Base-by-base conservation (phyloP, 2,888 invertebrate species). In the Drosophila pseudotakahashii region DNA sequence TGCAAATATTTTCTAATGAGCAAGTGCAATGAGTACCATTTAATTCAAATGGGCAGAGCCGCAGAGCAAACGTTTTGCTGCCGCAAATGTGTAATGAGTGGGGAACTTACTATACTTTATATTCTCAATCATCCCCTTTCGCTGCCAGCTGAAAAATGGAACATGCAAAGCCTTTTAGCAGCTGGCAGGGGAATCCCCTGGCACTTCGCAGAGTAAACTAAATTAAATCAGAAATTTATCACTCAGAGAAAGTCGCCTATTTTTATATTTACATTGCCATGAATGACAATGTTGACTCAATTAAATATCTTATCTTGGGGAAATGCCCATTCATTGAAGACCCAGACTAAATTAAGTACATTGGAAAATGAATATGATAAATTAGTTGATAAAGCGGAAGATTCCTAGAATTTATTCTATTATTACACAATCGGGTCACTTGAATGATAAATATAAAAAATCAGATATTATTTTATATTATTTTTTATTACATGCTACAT, bases 1-100 rank as follows among this genome's bases (percentile, higher is more conserved):
- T 84, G 81, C 71, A 82, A 83, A 81, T 79, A 84, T 77, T 86
- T 77, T 78, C 74, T 86, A 86, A 82, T 84, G 81, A 86, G 86
- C 77, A 52, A 77, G 42, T 73, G 81, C 78, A 77, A 75, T 83
- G 79, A 86, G 81, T 84, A 67, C 55, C 61, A 76, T 76, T 81
- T 81, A 81, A 78, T 84, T 78, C 53, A 60, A 55, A 44, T 58
- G 45, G 67, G 54, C 34, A 34, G 19, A 53, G 36, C 42, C 48
- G 34, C 48, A 48, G 47, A 30, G 64, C 44, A 36, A 64, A 42
- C 58, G 48, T n/a, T 51, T 61, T 64, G 44, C 66, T 16, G 66
- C 54, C 64, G 52, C 67, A 53, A 66, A 66, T 66, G 53, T 45
- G 67, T 39, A 66, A 66, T 66, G 66, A 47, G 67, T 26, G 45